Percentiles rank a stretch among this genome's conserved stretches.
Evolutionary conservation across 2,797 vertebrate genomes (phyloP).

Genomic region (Anisognathus igniventris): DNA sequence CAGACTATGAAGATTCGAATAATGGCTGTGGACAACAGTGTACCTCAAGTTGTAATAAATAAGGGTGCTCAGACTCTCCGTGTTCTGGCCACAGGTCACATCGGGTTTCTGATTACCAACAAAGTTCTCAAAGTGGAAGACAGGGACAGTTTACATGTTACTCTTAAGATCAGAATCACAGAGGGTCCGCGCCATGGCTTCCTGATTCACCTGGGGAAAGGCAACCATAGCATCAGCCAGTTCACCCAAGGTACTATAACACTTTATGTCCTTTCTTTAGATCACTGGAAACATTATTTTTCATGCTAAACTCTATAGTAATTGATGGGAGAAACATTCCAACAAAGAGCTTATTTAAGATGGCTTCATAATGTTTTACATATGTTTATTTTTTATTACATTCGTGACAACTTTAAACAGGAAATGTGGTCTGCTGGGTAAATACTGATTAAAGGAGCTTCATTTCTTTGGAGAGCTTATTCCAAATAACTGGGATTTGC

Average conservation of each 20-base stretch:
- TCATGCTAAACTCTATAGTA: background rate
- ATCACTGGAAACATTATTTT: background rate
- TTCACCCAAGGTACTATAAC: conserved; percentile 89
- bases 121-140: conserved; percentile 91
- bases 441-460: background rate
- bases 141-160: conserved; percentile 81
- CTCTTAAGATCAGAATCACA: conserved; percentile 85
- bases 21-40: conserved; percentile 85
- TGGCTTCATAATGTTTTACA: background rate
- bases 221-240: conserved; percentile 86
- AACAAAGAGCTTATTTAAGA: background rate
- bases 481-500: background rate
- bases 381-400: background rate
- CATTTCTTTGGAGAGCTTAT: background rate
- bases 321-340: background rate
- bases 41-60: conserved; percentile 88
- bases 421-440: background rate
- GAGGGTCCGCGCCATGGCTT: conserved; percentile 84
- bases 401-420: background rate
- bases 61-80: conserved; percentile 87
- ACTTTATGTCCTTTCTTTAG: background rate
- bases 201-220: conserved; percentile 87
- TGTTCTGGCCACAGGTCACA: conserved; percentile 81
- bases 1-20: conserved; percentile 89
- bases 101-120: conserved; percentile 90